A percentile compares a stretch with the other conserved stretches of the same genome.
These are phyloP conservation scores for Oreohelix idahoensis DNA, from an alignment of 1,140 invertebrate species.

Conservation along the genomic window DNA sequence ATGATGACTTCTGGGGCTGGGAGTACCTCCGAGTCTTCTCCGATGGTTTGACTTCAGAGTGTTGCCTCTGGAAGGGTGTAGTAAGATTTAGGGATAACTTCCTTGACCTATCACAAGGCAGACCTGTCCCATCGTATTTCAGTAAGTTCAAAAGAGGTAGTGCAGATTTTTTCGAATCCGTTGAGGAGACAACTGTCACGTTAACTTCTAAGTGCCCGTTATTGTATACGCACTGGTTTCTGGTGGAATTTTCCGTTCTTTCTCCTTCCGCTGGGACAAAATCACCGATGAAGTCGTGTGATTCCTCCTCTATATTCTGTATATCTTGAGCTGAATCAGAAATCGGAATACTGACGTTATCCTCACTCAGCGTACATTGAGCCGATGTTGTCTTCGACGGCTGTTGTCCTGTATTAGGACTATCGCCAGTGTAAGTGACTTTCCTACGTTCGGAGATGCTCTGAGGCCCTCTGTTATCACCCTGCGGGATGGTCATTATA, in stretches of 20 bases:
- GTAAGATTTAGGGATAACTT: constrained; percentile 19
- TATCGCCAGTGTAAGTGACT: constrained; percentile 1
- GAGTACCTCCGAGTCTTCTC: constrained; percentile 10
- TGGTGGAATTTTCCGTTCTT: neutral
- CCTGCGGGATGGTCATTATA: constrained; percentile 41
- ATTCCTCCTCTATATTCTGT: neutral
- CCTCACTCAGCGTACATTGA: neutral
- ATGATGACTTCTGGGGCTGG: constrained; percentile 26
- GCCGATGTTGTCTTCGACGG: neutral
- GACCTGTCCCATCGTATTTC: neutral
- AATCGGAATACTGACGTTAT: neutral
- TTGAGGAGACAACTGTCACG: neutral
- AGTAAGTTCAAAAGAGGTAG: constrained; percentile 8
- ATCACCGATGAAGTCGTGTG: neutral
- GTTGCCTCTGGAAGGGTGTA: neutral
- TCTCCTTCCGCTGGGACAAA: neutral
- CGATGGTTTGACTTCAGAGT: neutral
- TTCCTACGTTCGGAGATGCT: constrained; percentile 34
- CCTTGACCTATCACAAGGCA: constrained; percentile 10
- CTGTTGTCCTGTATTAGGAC: neutral
- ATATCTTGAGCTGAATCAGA: neutral
- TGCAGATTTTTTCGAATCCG: neutral
- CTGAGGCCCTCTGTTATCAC: constrained; percentile 31
- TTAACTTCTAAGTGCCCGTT: constrained; percentile 2
- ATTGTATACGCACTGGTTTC: neutral